Conservation (phyloP, 2,888 invertebrate species). For the Stenurella melanura region DNA sequence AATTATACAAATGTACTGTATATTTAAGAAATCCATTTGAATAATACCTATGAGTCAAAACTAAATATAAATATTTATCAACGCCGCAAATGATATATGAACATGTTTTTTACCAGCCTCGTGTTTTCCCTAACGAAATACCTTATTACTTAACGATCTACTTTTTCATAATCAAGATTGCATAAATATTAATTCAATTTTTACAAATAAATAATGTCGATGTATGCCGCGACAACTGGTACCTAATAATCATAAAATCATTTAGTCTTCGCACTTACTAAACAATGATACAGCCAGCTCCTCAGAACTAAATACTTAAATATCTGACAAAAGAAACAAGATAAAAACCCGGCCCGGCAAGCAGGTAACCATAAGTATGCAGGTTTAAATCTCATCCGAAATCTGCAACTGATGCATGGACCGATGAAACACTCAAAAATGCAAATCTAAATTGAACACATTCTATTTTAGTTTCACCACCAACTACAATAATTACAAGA, state of each 20-base stretch:
- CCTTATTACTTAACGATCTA: neutral
- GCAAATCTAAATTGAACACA: slow-evolving; percentile 15
- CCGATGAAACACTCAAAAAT: slow-evolving; percentile 11
- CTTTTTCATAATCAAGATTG: neutral
- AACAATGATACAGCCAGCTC: neutral
- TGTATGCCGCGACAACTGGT: neutral
- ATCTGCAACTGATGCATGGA: slow-evolving; percentile 8
- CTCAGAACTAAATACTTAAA: slow-evolving; percentile 10
- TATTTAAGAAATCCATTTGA: neutral
- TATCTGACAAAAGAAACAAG: slow-evolving; percentile 34
- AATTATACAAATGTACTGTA: neutral
- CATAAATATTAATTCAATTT: neutral
- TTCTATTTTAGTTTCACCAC: slow-evolving; percentile 20
- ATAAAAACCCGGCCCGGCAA: slow-evolving; percentile 24
- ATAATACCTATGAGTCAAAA: slow-evolving; percentile 6
- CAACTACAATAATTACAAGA: slow-evolving; percentile 30
- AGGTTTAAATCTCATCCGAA: slow-evolving; percentile 29
- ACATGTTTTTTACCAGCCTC: slow-evolving; percentile 2
- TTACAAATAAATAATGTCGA: slow-evolving; percentile 10
- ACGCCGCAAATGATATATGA: neutral
- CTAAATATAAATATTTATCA: slow-evolving; percentile 7
- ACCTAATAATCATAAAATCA: neutral
- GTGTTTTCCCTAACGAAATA: neutral
- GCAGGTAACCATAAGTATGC: slow-evolving; percentile 34
- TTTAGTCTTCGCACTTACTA: slow-evolving; percentile 15